Percentiles rank a stretch among this genome's conserved stretches.
phyloP scores from a whole-genome alignment of 2,888 invertebrate genomes.

The Dysmachus trigonus region DNA sequence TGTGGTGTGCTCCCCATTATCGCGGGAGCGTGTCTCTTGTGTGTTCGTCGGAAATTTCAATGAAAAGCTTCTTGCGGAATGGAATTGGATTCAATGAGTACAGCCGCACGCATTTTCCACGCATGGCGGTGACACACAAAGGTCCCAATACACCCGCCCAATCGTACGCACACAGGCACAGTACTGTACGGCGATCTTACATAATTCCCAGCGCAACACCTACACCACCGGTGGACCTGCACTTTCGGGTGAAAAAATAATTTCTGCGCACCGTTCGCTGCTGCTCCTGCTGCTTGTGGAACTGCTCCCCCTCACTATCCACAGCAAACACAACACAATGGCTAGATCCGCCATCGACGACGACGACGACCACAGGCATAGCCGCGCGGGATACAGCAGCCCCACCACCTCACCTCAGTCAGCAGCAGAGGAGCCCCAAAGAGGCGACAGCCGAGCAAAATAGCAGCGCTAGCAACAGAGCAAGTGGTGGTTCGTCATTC shows the following conservation, averaged over 20 bases:
- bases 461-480: neutral
- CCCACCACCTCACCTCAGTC: neutral
- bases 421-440: neutral
- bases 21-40: neutral
- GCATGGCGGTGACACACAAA: neutral
- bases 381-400: neutral
- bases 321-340: neutral
- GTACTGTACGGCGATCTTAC: neutral
- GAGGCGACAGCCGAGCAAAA: neutral
- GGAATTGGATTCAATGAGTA: conserved; percentile 21
- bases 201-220: neutral
- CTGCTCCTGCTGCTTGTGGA: neutral
- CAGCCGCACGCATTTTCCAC: conserved; percentile 24
- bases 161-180: neutral
- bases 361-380: neutral
- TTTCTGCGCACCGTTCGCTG: neutral
- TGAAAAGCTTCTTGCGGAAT: conserved; percentile 24
- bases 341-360: neutral
- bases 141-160: neutral
- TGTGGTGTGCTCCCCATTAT: neutral
- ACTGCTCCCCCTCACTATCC: neutral
- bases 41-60: conserved; percentile 6
- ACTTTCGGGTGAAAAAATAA: neutral
- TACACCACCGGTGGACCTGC: neutral
- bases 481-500: neutral